A percentile compares a stretch with the other conserved stretches of the same genome.
Conservation (phyloP, 2,888 invertebrate genomes). For the Caenorhabditis drosophilae region DNA sequence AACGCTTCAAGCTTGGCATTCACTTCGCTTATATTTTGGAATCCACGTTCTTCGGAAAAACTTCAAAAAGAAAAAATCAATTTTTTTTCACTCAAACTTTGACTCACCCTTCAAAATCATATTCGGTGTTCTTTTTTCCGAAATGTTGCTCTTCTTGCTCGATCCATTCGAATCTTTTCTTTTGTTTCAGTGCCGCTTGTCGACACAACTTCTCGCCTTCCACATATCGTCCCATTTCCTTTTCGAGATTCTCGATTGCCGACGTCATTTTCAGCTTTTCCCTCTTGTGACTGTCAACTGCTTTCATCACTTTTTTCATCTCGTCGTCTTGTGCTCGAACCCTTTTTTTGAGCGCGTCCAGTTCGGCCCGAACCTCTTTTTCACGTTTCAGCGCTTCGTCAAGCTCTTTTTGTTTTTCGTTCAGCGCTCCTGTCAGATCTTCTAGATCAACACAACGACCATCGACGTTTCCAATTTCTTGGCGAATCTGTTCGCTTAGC, state of each 20-base stretch:
- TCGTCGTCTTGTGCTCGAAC: conserved; percentile 13
- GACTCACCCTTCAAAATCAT: conserved; percentile 70
- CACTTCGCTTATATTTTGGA: conserved; percentile 70
- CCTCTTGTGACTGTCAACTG: conserved; percentile 21
- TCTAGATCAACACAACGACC: conserved; percentile 9
- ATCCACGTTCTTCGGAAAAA: conserved; percentile 8
- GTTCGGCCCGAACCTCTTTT: conserved; percentile 24
- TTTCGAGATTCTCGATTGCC: conserved; percentile 5
- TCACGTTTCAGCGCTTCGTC: conserved; percentile 7
- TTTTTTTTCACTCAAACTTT: background rate
- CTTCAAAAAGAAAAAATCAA: conserved; percentile 11
- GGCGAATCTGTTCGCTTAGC: conserved; percentile 4
- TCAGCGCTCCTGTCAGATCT: conserved; percentile 7
- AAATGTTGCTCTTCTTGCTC: conserved; percentile 80
- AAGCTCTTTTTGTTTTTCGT: conserved; percentile 7
- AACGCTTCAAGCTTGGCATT: conserved; percentile 79
- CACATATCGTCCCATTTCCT: background rate
- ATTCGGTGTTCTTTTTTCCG: conserved; percentile 73
- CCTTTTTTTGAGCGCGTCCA: conserved; percentile 32
- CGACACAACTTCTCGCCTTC: conserved; percentile 4
- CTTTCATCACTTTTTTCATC: conserved; percentile 17
- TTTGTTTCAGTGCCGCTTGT: conserved; percentile 5
- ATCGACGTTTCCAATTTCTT: conserved; percentile 2
- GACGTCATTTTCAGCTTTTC: conserved; percentile 17
- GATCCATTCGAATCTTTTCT: conserved; percentile 76